Evolutionary conservation across 2,113 vertebrate genomes (phyloP).

Genomic region (Oryzias melastigma): DNA sequence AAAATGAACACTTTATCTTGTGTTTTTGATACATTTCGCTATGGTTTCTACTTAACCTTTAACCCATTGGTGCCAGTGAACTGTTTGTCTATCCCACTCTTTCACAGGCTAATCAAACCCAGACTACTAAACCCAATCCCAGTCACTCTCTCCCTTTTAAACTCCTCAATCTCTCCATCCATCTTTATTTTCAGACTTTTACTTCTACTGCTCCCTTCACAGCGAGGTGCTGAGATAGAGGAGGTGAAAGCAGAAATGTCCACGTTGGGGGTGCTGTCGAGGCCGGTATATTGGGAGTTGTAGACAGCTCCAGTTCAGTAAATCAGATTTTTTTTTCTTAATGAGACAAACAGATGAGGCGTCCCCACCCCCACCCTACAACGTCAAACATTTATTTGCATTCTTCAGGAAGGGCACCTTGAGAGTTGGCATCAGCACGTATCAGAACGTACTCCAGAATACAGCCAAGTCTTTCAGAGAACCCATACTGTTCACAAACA

Average conservation of each 20-base stretch:
- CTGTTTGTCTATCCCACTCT: constrained; percentile 40
- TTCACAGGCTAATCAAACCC: constrained; percentile 62
- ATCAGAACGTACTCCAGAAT: constrained; percentile 7
- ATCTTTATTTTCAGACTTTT: constrained; percentile 61
- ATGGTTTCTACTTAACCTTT: constrained; percentile 50
- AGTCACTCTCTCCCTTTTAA: constrained; percentile 50
- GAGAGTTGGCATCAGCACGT: constrained; percentile 48
- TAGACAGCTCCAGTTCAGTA: constrained; percentile 45
- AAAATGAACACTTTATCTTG: not conserved
- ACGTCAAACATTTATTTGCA: constrained; percentile 38
- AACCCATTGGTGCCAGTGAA: constrained; percentile 53
- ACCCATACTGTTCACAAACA: not conserved
- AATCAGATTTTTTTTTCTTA: constrained; percentile 43
- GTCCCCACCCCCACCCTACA: constrained; percentile 12
- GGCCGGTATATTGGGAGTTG: constrained; percentile 40
- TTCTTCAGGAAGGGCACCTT: constrained; percentile 66
- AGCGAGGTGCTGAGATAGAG: constrained; percentile 30
- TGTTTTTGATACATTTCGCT: constrained; percentile 7
- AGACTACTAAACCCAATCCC: constrained; percentile 38
- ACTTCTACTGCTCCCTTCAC: constrained; percentile 50
- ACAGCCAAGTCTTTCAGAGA: not conserved
- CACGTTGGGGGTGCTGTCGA: not conserved
- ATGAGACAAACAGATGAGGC: constrained; percentile 42
- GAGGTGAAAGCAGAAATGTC: constrained; percentile 19
- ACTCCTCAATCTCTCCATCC: constrained; percentile 54